A percentile compares a stretch with the other conserved stretches of the same genome.
These are phyloP conservation scores for Nasonovia ribisnigri DNA, from an alignment of 2,888 invertebrate species.

Conservation along the genomic window DNA sequence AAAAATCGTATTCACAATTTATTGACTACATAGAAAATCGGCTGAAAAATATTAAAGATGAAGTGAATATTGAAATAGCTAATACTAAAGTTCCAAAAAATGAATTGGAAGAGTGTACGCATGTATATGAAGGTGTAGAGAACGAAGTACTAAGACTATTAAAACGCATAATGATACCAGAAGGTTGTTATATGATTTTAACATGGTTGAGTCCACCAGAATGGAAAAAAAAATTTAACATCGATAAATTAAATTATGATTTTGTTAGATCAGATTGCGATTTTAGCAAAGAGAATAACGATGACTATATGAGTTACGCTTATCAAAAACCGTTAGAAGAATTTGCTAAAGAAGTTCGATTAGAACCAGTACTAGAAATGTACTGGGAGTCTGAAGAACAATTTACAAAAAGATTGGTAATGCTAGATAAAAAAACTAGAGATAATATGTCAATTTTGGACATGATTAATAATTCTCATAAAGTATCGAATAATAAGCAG, in stretches of 20 bases:
- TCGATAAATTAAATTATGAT: neutral
- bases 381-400: slow-evolving; percentile 38
- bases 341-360: neutral
- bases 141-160: neutral
- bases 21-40: neutral
- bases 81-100: neutral
- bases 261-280: neutral
- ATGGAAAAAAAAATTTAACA: neutral
- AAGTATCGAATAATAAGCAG: neutral
- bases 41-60: neutral
- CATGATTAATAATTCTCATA: neutral
- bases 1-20: neutral
- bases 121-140: neutral
- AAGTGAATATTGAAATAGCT: neutral
- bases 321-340: neutral
- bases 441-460: neutral
- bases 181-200: slow-evolving; percentile 28
- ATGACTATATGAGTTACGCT: neutral
- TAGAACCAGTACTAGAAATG: neutral
- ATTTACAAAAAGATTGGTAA: neutral
- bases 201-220: slow-evolving; percentile 35
- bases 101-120: neutral
- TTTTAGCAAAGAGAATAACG: neutral
- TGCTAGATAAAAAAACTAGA: neutral
- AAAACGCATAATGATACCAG: neutral